A percentile compares a stretch with the other conserved stretches of the same genome.
Evolutionary conservation across 2,888 invertebrate species (phyloP).

Genomic region (Caenorhabditis sp.): DNA sequence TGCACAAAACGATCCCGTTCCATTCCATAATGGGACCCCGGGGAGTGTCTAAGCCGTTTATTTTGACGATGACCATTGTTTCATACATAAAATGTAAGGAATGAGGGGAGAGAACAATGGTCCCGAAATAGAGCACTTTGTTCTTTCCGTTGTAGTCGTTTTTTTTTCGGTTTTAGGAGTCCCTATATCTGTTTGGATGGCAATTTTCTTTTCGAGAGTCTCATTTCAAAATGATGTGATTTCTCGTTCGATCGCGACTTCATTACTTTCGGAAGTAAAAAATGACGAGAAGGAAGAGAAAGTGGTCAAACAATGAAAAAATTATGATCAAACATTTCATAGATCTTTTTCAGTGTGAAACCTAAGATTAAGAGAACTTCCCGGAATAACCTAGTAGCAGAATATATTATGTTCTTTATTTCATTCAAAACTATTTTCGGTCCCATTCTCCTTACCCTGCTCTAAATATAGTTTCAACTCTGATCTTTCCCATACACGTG

Average conservation of each 20-base stretch:
- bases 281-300: not conserved
- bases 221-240: not conserved
- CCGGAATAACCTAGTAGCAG: not conserved
- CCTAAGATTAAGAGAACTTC: not conserved
- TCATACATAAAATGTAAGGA: slow-evolving; percentile 1
- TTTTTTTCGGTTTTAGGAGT: not conserved
- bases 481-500: slow-evolving; percentile 28
- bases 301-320: not conserved
- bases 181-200: not conserved
- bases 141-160: not conserved
- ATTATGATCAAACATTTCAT: not conserved
- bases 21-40: not conserved
- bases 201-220: not conserved
- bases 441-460: not conserved
- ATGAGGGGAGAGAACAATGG: slow-evolving; percentile 3
- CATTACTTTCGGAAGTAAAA: not conserved
- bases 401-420: not conserved
- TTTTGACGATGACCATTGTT: slow-evolving; percentile 39
- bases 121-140: not conserved
- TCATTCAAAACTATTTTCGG: not conserved
- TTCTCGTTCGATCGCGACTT: not conserved
- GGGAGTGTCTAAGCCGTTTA: not conserved
- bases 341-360: not conserved
- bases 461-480: slow-evolving; percentile 17
- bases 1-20: slow-evolving; percentile 13